Percentiles rank a stretch among this genome's conserved stretches.
These are phyloP conservation scores for Aquatica leii DNA, from an alignment of 2,888 invertebrate species.

Conservation along the genomic window DNA sequence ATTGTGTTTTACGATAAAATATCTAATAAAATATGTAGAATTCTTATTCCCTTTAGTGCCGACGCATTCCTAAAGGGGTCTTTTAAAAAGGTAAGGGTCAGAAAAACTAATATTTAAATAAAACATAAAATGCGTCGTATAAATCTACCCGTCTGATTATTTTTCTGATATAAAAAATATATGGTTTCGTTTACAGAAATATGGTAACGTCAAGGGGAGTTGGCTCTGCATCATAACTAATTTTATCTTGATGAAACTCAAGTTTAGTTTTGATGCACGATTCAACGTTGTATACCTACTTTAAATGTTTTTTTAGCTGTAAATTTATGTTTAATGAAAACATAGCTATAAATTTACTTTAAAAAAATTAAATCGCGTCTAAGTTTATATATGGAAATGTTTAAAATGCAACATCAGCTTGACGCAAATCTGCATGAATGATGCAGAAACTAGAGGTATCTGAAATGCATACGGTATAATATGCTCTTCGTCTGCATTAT, in stretches of 20 bases:
- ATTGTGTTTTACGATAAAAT: neutral
- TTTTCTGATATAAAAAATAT: slow-evolving; percentile 34
- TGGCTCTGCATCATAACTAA: slow-evolving; percentile 23
- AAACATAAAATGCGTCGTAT: slow-evolving; percentile 36
- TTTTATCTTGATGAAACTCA: slow-evolving; percentile 23
- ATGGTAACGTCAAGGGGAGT: slow-evolving; percentile 19
- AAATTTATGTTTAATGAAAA: too few species aligned
- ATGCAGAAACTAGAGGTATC: slow-evolving; percentile 25
- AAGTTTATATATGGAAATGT: slow-evolving; percentile 21
- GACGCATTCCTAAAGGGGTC: slow-evolving; percentile 22
- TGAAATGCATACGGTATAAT: slow-evolving; percentile 26
- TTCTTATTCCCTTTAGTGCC: slow-evolving; percentile 8
- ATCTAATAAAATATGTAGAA: slow-evolving; percentile 10
- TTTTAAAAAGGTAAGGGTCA: slow-evolving; percentile 23
- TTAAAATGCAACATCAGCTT: slow-evolving; percentile 22
- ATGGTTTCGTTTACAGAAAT: slow-evolving; percentile 32
- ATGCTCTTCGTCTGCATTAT: slow-evolving; percentile 31
- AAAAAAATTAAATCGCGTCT: neutral
- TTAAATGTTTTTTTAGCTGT: neutral
- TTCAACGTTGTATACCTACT: neutral
- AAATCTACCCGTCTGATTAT: slow-evolving; percentile 35
- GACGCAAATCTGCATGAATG: slow-evolving; percentile 19
- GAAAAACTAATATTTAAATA: slow-evolving; percentile 34
- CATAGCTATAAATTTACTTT: too few species aligned
- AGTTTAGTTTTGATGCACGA: slow-evolving; percentile 6